Base-by-base conservation (phyloP, 2,888 invertebrate genomes). In the Sesia bembeciformis region DNA sequence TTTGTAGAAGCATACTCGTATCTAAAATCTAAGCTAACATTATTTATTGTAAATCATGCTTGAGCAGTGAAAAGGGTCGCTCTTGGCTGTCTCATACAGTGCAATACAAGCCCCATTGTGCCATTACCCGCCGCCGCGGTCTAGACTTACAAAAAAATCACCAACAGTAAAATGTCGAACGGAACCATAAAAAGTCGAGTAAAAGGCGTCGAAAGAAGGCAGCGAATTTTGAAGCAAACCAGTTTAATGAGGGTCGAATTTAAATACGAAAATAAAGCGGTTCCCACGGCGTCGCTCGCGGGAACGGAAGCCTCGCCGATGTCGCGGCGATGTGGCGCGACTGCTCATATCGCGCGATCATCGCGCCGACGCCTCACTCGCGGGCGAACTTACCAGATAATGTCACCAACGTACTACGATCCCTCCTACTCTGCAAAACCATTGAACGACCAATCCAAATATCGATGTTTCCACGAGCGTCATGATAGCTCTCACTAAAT, bases 221-320 rank as follows among this genome's bases (percentile, higher is more conserved):
- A 87, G 88, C 87, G 80, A 88, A 88, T 89, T 86, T 89, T 87
- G 82, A 87, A 77, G 77, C 75, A 82, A 89, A 89, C 89, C 87
- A 76, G 89, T 89, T 89, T 89, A 88, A 88, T 89, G 89, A 85
- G 89, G 89, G 87, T 87, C 89, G 86, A 81, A 89, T 89, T 88
- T 86, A 85, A 87, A 89, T 88, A 86, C 76, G 87, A 86, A 84
- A 87, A 86, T 86, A 84, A 84, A 82, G 76, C 80, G 78, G 86
- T 89, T 89, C 89, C 88, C 89, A 89, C 89, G 89, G 82, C 78
- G 79, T 82, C 76, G 79, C 69, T 81, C 84, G 86, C 87, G 88
- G 87, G 87, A 87, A 84, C 89, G 88, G 89, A 88, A 88, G 87
- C 85, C 74, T 75, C 62, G 66, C 65, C 74, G 74, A 70, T 52